Conservation (phyloP, 2,888 invertebrate species). For the Melanchra persicariae region DNA sequence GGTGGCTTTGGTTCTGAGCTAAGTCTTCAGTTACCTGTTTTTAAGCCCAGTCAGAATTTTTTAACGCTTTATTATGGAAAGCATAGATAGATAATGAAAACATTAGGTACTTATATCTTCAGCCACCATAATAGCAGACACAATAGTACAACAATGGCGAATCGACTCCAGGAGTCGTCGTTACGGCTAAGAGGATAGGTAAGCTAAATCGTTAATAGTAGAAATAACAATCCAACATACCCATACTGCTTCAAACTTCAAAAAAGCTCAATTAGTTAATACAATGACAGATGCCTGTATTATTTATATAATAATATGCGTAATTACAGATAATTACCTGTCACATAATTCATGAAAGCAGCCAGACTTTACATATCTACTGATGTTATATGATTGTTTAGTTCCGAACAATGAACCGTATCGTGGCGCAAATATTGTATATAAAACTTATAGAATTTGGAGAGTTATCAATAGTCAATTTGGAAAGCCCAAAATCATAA, state of each 20-base stretch:
- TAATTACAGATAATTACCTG: conserved; percentile 46
- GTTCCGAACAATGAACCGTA: not conserved
- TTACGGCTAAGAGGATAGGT: no score
- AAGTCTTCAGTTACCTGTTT: no score
- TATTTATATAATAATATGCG: conserved; percentile 34
- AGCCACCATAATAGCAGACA: no score
- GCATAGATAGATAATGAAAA: no score
- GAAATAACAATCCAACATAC: not conserved
- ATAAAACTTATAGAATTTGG: not conserved
- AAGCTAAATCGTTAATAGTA: not conserved
- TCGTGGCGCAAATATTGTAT: not conserved
- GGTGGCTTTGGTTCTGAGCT: no score
- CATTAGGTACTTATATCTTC: no score
- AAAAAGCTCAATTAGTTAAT: conserved; percentile 26
- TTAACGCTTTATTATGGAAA: no score
- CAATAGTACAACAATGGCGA: no score
- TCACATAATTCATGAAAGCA: conserved; percentile 52
- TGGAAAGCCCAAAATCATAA: no score
- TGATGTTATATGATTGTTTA: conserved; percentile 15
- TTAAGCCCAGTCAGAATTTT: no score
- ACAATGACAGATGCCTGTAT: conserved; percentile 26
- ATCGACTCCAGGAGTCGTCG: no score
- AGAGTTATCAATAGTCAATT: no score
- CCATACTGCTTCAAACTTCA: not conserved
- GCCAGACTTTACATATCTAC: conserved; percentile 20